Evolutionary conservation across 2,888 invertebrate genomes (phyloP).

Genomic region (Eulithis prunata): DNA sequence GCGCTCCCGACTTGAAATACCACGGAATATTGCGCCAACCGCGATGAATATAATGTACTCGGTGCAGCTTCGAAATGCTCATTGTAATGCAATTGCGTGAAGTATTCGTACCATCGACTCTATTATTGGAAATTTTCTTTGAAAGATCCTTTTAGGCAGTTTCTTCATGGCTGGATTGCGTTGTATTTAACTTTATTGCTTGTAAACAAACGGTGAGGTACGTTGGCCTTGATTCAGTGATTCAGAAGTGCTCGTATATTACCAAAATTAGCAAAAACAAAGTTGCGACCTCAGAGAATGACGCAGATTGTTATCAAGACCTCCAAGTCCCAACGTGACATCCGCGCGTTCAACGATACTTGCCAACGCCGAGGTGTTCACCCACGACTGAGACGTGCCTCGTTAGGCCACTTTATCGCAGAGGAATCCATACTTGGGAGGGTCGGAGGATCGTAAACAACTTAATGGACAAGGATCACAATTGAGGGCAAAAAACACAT

Average conservation of each 20-base stretch:
- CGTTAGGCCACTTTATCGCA: constrained; percentile 63
- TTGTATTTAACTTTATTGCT: not conserved
- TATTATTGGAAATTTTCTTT: constrained; percentile 23
- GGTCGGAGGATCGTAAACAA: constrained; percentile 58
- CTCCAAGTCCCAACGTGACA: constrained; percentile 59
- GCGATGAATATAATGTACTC: constrained; percentile 59
- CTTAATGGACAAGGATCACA: constrained; percentile 53
- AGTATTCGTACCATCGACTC: constrained; percentile 24
- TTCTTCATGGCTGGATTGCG: not conserved
- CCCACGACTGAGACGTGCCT: constrained; percentile 73
- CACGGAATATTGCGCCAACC: constrained; percentile 65
- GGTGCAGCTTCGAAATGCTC: constrained; percentile 44
- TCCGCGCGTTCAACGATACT: constrained; percentile 62
- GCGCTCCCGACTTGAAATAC: constrained; percentile 76
- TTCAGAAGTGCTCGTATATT: constrained; percentile 33
- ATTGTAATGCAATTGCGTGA: constrained; percentile 31
- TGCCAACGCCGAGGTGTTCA: constrained; percentile 62
- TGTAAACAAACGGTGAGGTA: constrained; percentile 15
- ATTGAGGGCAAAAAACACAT: constrained; percentile 54
- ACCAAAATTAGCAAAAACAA: constrained; percentile 49
- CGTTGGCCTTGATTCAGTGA: constrained; percentile 24
- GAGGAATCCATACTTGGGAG: constrained; percentile 62
- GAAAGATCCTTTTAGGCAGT: not conserved
- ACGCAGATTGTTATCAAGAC: constrained; percentile 62
- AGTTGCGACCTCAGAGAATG: constrained; percentile 50